Percentiles rank a stretch among this genome's conserved stretches.
These are phyloP conservation scores for Euphydryas editha DNA, from an alignment of 2,888 invertebrate genomes.

Conservation along the genomic window DNA sequence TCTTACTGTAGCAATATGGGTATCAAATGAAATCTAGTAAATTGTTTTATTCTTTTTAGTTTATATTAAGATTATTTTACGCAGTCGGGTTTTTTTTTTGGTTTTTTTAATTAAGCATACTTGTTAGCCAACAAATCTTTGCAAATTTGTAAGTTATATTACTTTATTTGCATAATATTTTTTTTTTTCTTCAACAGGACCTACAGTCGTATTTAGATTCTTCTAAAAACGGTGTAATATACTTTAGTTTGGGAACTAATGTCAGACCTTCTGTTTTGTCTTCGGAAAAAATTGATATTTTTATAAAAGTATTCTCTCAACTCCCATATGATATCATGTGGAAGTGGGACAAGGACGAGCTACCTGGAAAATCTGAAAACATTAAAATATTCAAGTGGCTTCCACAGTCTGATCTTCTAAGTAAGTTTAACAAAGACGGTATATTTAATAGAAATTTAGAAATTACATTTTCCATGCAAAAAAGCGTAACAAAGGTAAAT, in stretches of 20 bases:
- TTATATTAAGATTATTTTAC: too few species aligned
- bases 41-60: too few species aligned
- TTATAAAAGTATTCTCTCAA: constrained; percentile 56
- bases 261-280: constrained; percentile 51
- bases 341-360: constrained; percentile 60
- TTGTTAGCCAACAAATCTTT: too few species aligned
- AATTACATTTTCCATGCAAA: too few species aligned
- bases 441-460: too few species aligned
- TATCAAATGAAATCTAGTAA: too few species aligned
- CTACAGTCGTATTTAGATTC: constrained; percentile 54
- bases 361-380: constrained; percentile 36
- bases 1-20: too few species aligned
- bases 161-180: too few species aligned
- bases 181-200: constrained; percentile 46
- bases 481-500: too few species aligned
- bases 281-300: constrained; percentile 48
- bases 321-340: constrained; percentile 64
- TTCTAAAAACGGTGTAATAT: constrained; percentile 58
- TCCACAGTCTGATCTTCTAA: constrained; percentile 60
- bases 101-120: too few species aligned
- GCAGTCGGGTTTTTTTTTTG: too few species aligned
- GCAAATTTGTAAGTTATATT: too few species aligned
- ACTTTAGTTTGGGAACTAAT: constrained; percentile 64
- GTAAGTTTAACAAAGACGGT: constrained; percentile 45
- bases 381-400: constrained; percentile 41